Evolutionary conservation across 2,797 vertebrate species (phyloP), one percentile per base, ranked within the genome.

Genomic region (Pangasius sanitwongsei): DNA sequence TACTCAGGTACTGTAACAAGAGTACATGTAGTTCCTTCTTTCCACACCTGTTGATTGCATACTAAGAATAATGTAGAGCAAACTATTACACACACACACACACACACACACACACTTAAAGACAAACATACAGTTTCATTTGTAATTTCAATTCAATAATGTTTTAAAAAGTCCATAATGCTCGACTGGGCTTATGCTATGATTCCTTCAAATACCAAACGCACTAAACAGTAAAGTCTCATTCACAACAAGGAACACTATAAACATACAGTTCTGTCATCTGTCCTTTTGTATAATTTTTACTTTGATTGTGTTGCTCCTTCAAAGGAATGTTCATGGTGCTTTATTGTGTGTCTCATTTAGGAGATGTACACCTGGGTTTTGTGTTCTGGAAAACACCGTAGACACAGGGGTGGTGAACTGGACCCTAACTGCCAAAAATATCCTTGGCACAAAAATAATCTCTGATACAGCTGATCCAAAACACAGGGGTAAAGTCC

Each of bases 391-490:
- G 23, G 5, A 44, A 20, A 41, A 55, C 0, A 0, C 0, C 1
- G 55, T 89, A 48, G 61, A 82, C 0, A 65, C 13, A 8, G 93
- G 91, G 11, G 74, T 92, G 72, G 91, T 15, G 44, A 93, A 20
- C 9, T 96, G 95, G 95, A 96, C 90, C 0, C 61, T 97, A 41
- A 93, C 8, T 6, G 95, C 88, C 13, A 1, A 31, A 63, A 96
- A 95, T 87, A 0, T 0, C 0, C 86, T 96, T 4, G 95, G 95
- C 37, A 87, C 15, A 3, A 86, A 91, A 55, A 92, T 90, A 69
- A 82, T 96, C 31, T 61, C 0, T 18, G 91, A 96, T 82, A 7
- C 0, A 0, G 95, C 89, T 2, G 91, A 96, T 87, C 91, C 95
- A 41, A 93, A 63, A 13, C 91, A 89, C 86, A 93, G 95, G 94